These are phyloP conservation scores for Calosoma granatense DNA, from an alignment of 1,140 invertebrate genomes.

Conservation along the genomic window DNA sequence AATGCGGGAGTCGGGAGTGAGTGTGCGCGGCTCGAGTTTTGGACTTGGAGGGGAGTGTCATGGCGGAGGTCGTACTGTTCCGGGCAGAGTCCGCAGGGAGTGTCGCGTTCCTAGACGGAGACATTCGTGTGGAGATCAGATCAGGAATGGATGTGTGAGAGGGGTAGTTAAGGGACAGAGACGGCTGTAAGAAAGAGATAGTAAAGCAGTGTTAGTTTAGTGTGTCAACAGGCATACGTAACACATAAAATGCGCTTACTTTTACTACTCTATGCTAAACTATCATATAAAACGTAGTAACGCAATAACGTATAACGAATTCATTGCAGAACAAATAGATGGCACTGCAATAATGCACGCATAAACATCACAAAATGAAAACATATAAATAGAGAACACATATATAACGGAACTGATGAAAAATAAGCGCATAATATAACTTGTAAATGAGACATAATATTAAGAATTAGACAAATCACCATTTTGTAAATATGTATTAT, in stretches of 20 bases:
- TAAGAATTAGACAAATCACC: constrained; percentile 9
- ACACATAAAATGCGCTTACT: background rate
- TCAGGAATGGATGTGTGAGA: constrained; percentile 7
- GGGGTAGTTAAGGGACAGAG: constrained; percentile 21
- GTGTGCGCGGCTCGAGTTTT: no score
- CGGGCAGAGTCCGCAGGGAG: background rate
- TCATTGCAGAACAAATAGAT: background rate
- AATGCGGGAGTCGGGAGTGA: constrained; percentile 12
- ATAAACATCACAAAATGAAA: no score
- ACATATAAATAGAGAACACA: background rate
- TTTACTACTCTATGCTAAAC: background rate
- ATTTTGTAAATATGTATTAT: background rate
- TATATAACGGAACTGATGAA: background rate
- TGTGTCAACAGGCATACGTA: constrained; percentile 9
- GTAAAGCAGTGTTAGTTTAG: constrained; percentile 28
- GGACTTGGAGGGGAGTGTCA: constrained; percentile 17
- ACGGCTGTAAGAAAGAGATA: constrained; percentile 33
- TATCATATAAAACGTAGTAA: background rate
- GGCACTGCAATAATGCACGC: no score
- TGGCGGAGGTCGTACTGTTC: background rate
- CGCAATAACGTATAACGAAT: background rate
- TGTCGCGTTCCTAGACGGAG: background rate
- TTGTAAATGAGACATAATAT: background rate
- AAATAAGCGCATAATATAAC: background rate
- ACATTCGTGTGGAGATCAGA: background rate